Evolutionary conservation across 2,797 vertebrate species (phyloP), one percentile per base, ranked within the genome.

Genomic region (Pempheris klunzingeri): DNA sequence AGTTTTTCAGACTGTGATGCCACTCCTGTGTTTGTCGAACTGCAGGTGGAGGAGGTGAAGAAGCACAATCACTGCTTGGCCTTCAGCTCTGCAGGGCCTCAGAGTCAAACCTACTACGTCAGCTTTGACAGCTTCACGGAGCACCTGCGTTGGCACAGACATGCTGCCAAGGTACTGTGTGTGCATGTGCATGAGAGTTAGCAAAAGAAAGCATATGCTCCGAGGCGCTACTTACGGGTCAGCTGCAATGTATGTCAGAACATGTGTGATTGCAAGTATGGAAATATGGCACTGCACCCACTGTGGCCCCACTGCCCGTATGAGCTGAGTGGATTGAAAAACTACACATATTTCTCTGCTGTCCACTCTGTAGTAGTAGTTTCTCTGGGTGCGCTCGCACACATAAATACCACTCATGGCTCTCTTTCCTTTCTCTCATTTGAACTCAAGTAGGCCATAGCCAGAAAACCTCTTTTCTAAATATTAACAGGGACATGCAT

Each of bases 61-160:
- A 99, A 97, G 94, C 97, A 98, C 95, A 97, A 95, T 93, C 98
- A 99, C 94, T 99, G 98, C 89, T 95, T 99, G 94, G 97, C 98
- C 34, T 97, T 99, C 93, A 99, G 97, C 92, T 99, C 98, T 1
- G 97, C 98, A 18, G 98, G 97, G 46, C 97, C 97, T 86, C 98
- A 99, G 88, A 98, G 97, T 94, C 98, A 99, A 93, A 99, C 96
- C 59, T 99, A 99, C 94, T 98, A 97, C 89, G 96, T 99, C 91
- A 98, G 97, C 93, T 98, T 99, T 1, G 97, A 99, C 92, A 98
- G 96, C 82, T 99, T 99, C 95, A 97, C 98, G 7, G 98, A 99
- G 84, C 98, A 99, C 91, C 95, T 99, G 87, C 95, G 97, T 73
- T 99, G 98, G 98, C 96, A 98, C 86, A 93, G 98, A 81, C 98